Evolutionary conservation across 2,113 vertebrate genomes (phyloP).

Genomic region (Myodes glareolus): DNA sequence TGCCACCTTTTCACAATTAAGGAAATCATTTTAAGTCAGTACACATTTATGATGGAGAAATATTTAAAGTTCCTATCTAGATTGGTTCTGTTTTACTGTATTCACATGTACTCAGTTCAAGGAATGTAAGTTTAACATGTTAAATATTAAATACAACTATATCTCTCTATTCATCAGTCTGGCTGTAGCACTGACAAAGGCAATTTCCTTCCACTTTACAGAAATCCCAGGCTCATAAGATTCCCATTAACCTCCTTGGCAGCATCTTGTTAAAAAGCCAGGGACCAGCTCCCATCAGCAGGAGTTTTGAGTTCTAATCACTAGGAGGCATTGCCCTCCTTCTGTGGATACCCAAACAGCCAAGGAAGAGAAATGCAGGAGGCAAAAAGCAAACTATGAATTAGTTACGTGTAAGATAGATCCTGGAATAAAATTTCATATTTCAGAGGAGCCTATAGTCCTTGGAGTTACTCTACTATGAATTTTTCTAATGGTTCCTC

Average conservation of each 20-base stretch:
- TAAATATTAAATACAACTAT: not conserved
- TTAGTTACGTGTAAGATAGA: no score
- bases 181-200: not conserved
- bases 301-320: not conserved
- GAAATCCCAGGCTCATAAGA: not conserved
- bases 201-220: not conserved
- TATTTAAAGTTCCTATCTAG: not conserved
- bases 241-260: not conserved
- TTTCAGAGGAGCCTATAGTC: not conserved
- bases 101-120: not conserved
- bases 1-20: not conserved
- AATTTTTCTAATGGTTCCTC: not conserved
- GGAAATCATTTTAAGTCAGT: not conserved
- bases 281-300: not conserved
- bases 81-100: not conserved
- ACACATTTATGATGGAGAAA: not conserved
- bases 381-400: not conserved
- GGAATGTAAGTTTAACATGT: not conserved
- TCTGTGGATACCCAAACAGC: not conserved
- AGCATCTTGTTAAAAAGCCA: not conserved
- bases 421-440: not conserved
- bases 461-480: not conserved
- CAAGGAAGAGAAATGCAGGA: not conserved
- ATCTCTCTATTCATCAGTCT: not conserved
- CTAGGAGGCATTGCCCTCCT: not conserved